Base-by-base conservation (phyloP, 2,888 invertebrate species). In the Heliconius aoede region DNA sequence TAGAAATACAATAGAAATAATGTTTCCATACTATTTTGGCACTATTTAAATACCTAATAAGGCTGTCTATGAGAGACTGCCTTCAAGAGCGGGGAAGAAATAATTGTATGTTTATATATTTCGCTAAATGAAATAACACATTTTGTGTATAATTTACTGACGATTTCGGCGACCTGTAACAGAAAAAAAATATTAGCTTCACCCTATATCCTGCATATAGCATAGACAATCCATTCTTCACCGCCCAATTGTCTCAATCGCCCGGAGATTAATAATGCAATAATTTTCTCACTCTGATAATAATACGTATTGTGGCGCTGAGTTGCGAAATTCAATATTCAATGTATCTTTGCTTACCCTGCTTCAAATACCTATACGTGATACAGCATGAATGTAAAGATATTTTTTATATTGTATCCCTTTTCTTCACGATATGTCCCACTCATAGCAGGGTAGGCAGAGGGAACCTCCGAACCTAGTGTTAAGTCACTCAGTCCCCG, bases 91-190 rank as follows among this genome's bases (percentile, higher is more conserved):
- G 65, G 36, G 24, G 15, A 24, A 88, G 86, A 85, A 85, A 84
- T 79, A 83, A 81, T 84, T 84, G 84, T 84, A 85, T 7, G 3
- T 2, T 46, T 46, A 18, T 72, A 81, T 83, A 82, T 82, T 82
- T 83, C 80, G 86, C 85, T 88, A 87, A 86, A 82, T 83, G 85
- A 83, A 77, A 82, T 83, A 78, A 40, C 65, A 64, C 80, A 46
- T 76, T 72, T 79, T 68, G 32, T 36, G 64, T 24, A 11, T n/a
- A 32, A 79, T 83, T 90, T 93, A 94, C 87, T 94, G 94, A 84
- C 93, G 94, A 91, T 91, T 93, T 84, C 94, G 86, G 90, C 94
- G 94, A 87, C 92, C 94, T 94, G 92, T 0, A 87, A 89, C 40
- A 83, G 83, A 83, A n/a, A 51, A 51, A 13, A 24, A 8, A 1